Evolutionary conservation across 2,888 invertebrate genomes (phyloP), one percentile per base, ranked within the genome.

Genomic region (Tuberolachnus salignus): DNA sequence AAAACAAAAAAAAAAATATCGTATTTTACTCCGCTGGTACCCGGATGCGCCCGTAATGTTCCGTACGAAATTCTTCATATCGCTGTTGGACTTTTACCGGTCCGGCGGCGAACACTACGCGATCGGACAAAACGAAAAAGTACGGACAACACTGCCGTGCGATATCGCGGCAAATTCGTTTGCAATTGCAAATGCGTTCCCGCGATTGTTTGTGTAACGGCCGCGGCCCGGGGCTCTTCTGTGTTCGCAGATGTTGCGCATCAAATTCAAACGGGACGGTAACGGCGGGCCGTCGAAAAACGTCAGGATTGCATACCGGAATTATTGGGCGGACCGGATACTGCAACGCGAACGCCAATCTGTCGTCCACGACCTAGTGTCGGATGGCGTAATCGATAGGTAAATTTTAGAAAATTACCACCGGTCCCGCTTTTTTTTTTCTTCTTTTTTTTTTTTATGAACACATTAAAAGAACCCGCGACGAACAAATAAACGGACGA

Each of bases 11-110:
- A n/a, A n/a, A n/a, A n/a, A n/a, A n/a, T n/a, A n/a, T n/a, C n/a
- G n/a, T n/a, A n/a, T n/a, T n/a, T n/a, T n/a, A n/a, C n/a, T n/a
- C n/a, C n/a, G n/a, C n/a, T n/a, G n/a, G n/a, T n/a, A n/a, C n/a
- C n/a, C n/a, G n/a, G n/a, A n/a, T n/a, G n/a, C n/a, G n/a, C n/a
- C n/a, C n/a, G n/a, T n/a, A 8, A 53, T 42, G 21, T 55, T 55
- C 13, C 13, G 44, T 44, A 6, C 44, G 23, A 74, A 64, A n/a
- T 55, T 74, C 55, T 74, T 55, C 64, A 55, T 74, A 23, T 74
- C 66, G 9, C 26, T 74, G 42, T 44, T 55, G 44, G 44, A 63
- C 66, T 64, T 64, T 3, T 44, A 21, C 9, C 10, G 13, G 9
- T 74, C 66, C 19, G 55, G 19, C 44, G 0, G 44, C 16, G 23